phyloP scores from a whole-genome alignment of 37 sponge, comb jelly and placozoan species.

The Trichoplax adhaerens region DNA sequence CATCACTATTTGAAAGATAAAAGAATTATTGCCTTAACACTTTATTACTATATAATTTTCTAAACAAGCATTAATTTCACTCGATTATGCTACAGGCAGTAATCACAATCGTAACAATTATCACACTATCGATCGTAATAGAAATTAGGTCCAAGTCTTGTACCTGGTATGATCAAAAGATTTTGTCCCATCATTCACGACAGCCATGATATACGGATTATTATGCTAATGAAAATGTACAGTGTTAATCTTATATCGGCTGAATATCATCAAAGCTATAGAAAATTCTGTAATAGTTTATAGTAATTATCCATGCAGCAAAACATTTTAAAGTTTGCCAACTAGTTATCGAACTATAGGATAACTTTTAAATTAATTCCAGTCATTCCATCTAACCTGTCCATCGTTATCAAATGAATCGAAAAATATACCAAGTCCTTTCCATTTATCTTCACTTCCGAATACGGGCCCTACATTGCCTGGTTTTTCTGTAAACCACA shows the following conservation, averaged over 20 bases:
- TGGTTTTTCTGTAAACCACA: constrained; percentile 14
- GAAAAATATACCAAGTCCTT: constrained; percentile 59
- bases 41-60: neutral
- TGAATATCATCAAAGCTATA: too few relatives aligned
- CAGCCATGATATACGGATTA: constrained; percentile 56
- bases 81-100: too few relatives aligned
- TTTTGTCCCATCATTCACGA: constrained; percentile 41
- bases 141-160: neutral
- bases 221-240: constrained; percentile 29
- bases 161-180: constrained; percentile 38
- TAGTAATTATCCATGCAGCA: too few relatives aligned
- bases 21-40: neutral
- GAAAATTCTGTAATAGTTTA: too few relatives aligned
- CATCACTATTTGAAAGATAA: constrained; percentile 28
- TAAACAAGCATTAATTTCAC: too few relatives aligned
- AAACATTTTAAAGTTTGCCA: too few relatives aligned
- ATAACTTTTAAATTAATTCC: too few relatives aligned
- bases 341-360: too few relatives aligned
- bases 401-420: constrained; percentile 92
- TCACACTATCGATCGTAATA: too few relatives aligned
- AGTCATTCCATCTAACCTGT: constrained; percentile 8
- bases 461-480: constrained; percentile 32
- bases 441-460: constrained; percentile 50
- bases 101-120: too few relatives aligned
- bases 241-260: too few relatives aligned